Percentiles rank a stretch among this genome's conserved stretches.
These are phyloP conservation scores for Passerina amoena DNA, from an alignment of 2,113 vertebrate species.

Conservation along the genomic window DNA sequence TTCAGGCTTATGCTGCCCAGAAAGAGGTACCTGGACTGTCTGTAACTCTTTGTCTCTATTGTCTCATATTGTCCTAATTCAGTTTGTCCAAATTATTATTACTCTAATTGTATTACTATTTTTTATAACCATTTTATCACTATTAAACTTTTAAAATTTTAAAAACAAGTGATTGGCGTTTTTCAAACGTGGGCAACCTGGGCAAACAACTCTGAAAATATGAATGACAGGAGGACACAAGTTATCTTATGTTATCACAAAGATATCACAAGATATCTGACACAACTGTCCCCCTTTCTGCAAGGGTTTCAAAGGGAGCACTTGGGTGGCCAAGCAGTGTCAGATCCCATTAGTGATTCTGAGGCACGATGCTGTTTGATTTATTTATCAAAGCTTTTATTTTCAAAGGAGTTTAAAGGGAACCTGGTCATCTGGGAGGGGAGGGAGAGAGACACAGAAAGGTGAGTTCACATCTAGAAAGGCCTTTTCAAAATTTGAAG, in stretches of 20 bases:
- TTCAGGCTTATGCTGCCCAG: too few relatives aligned
- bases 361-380: neutral
- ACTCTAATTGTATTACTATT: too few relatives aligned
- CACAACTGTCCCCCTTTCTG: neutral
- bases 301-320: neutral
- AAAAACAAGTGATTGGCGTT: too few relatives aligned
- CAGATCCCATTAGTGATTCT: neutral
- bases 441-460: neutral
- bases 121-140: too few relatives aligned
- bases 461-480: neutral
- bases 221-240: neutral
- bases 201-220: neutral
- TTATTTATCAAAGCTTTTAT: conserved; percentile 10
- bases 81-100: too few relatives aligned
- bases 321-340: neutral
- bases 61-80: too few relatives aligned
- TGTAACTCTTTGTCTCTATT: too few relatives aligned
- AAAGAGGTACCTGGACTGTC: too few relatives aligned
- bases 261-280: neutral
- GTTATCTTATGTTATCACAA: neutral
- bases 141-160: too few relatives aligned
- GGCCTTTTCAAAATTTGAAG: neutral
- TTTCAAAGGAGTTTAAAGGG: neutral
- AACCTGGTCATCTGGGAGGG: neutral
- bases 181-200: neutral